Evolutionary conservation across 2,797 vertebrate genomes (phyloP), one percentile per base, ranked within the genome.

Genomic region (Coluber constrictor): DNA sequence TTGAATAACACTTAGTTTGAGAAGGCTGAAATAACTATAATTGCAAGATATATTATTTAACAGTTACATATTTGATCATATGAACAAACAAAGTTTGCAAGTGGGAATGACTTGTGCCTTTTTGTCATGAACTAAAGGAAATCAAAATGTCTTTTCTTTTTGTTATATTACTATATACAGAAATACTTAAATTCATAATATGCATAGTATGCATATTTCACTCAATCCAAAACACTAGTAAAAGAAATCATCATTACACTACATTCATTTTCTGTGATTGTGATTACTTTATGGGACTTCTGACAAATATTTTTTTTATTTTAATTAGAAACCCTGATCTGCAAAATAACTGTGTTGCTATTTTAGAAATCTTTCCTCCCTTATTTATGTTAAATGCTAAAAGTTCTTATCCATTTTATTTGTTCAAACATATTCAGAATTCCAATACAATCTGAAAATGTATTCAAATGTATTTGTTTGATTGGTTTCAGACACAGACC

Each of bases 391-490:
- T 90, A 43, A 70, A 74, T 25, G 2, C 43, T 55, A 4, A 43
- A 74, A 74, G 47, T 55, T 15, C 16, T 54, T 27, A n/a, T n/a
- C 32, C 13, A n/a, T 54, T 0, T 10, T 83, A n/a, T 91, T 89
- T 56, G 1, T n/a, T 18, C 32, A 92, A 89, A 91, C 10, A 83
- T 88, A 91, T n/a, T 83, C 37, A 60, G 9, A 43, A 87, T 93
- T 18, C 8, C 91, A 90, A n/a, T 91, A 9, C 54, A 55, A 89
- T 20, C 32, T 83, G 27, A 43, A 88, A 93, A 96, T 8, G 32
- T 95, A 87, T 88, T 55, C 88, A 90, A 57, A 56, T n/a, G 94
- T 86, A 94, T 0, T 94, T 94, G 90, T 70, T 4, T 90, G 43
- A 12, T 93, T 47, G 87, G 57, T 61, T 1, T 70, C 93, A 51